phyloP scores from a whole-genome alignment of 2,797 vertebrate genomes.

The Champsocephalus esox region DNA sequence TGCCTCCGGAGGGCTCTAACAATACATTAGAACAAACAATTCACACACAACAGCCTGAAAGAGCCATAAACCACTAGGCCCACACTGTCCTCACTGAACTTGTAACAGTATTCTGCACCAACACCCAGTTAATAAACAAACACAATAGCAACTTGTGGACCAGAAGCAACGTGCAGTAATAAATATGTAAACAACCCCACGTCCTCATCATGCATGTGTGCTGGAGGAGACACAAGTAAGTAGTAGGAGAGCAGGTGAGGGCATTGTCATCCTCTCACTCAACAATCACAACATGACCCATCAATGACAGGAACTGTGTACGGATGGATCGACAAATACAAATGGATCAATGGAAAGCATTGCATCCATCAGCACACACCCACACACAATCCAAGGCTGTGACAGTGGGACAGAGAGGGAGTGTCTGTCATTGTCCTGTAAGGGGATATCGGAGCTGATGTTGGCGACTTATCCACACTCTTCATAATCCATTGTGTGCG shows the following conservation, averaged over 20 bases:
- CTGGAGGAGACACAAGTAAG: not conserved
- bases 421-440: constrained; percentile 75
- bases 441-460: constrained; percentile 75
- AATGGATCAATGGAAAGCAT: constrained; percentile 56
- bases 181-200: constrained; percentile 73
- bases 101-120: constrained; percentile 50
- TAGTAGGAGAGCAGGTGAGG: constrained; percentile 34
- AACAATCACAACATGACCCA: constrained; percentile 44
- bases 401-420: constrained; percentile 51
- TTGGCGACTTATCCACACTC: constrained; percentile 75
- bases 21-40: constrained; percentile 55
- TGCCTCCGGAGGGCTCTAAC: constrained; percentile 47
- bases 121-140: constrained; percentile 51
- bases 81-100: constrained; percentile 54
- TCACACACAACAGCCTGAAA: constrained; percentile 45
- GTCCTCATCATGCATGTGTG: constrained; percentile 3
- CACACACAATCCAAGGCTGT: constrained; percentile 53
- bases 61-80: constrained; percentile 62
- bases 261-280: constrained; percentile 41
- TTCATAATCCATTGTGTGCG: constrained; percentile 73
- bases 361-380: constrained; percentile 26
- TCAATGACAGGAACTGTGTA: constrained; percentile 46
- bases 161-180: constrained; percentile 59
- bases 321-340: constrained; percentile 66
- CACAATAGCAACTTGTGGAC: constrained; percentile 57